Evolutionary conservation across 2,113 vertebrate species (phyloP).

Genomic region (Apaloderma vittatum): DNA sequence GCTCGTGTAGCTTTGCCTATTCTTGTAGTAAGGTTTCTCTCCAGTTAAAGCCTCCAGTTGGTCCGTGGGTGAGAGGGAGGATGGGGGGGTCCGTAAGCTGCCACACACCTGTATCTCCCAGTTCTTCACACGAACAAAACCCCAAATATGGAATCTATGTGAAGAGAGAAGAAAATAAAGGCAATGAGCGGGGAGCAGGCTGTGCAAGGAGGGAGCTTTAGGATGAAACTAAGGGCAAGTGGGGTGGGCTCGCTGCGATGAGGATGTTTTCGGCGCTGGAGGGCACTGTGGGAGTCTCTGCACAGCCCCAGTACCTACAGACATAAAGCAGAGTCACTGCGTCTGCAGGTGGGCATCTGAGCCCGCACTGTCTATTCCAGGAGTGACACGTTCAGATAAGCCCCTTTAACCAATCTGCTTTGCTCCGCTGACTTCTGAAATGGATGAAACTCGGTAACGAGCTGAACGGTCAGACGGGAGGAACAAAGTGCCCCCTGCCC

Average conservation of each 20-base stretch:
- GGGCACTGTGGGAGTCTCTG: background rate
- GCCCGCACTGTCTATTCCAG: background rate
- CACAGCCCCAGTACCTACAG: background rate
- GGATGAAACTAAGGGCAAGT: background rate
- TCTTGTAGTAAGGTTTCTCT: conserved; percentile 95
- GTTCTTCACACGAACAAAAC: conserved; percentile 95
- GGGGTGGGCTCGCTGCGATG: background rate
- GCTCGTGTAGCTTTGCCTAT: background rate
- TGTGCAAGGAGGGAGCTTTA: background rate
- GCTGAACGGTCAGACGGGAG: background rate
- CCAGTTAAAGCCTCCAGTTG: conserved; percentile 99
- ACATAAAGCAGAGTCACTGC: no score
- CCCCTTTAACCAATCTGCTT: background rate
- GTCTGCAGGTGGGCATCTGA: background rate
- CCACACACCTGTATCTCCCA: conserved; percentile 95
- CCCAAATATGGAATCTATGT: conserved; percentile 96
- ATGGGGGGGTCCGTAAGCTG: conserved; percentile 97
- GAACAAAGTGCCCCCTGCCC: background rate
- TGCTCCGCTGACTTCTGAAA: background rate
- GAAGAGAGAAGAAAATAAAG: background rate
- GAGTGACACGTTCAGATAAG: background rate
- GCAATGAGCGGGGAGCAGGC: background rate
- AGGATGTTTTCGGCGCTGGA: background rate
- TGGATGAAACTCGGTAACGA: rapidly evolving
- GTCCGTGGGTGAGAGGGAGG: conserved; percentile 95